phyloP scores from a whole-genome alignment of 2,113 vertebrate species.

The Corythornis vintsioides region DNA sequence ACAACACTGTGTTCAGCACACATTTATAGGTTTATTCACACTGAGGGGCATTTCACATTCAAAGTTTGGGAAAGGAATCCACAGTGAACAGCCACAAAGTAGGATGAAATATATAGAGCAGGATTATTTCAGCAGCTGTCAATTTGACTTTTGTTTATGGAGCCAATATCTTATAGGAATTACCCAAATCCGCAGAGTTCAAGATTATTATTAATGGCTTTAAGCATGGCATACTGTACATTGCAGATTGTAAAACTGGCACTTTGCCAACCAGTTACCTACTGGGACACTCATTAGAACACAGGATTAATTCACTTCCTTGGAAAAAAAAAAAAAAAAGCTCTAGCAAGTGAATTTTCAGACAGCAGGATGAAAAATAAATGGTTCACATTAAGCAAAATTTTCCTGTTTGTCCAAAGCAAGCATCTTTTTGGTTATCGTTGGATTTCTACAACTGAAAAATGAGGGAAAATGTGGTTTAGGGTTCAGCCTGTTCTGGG shows the following conservation, averaged over 20 bases:
- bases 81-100: neutral
- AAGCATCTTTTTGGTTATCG: neutral
- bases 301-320: conserved; percentile 24
- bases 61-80: neutral
- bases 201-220: neutral
- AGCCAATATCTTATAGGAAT: conserved; percentile 22
- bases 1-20: neutral
- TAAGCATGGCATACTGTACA: neutral
- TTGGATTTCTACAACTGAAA: neutral
- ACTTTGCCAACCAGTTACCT: conserved; percentile 26
- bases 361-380: conserved; percentile 15
- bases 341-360: conserved; percentile 34
- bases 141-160: conserved; percentile 39
- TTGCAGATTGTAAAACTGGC: conserved; percentile 36
- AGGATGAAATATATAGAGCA: neutral
- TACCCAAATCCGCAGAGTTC: conserved; percentile 18
- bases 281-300: conserved; percentile 21
- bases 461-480: neutral
- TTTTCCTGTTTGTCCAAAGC: conserved; percentile 22
- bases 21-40: neutral
- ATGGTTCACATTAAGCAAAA: neutral
- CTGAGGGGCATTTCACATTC: neutral
- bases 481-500: neutral
- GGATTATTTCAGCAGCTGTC: conserved; percentile 18
- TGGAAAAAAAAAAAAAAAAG: neutral